A percentile compares a stretch with the other conserved stretches of the same genome.
Conservation (phyloP, 2,888 invertebrate species). For the Stegana nigrithorax region DNA sequence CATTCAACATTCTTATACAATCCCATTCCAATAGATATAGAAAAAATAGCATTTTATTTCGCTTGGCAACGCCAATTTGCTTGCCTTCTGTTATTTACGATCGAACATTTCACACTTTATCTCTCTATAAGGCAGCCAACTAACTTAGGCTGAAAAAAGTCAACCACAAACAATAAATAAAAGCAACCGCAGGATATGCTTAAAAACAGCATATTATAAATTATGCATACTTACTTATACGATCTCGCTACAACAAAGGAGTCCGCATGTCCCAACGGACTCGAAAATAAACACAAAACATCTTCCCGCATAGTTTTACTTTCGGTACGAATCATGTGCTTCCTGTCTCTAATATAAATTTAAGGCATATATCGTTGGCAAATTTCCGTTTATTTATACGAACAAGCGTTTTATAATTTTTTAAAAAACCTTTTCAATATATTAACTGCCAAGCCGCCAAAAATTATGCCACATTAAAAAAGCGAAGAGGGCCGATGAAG, state of each 20-base stretch:
- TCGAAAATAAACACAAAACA: neutral
- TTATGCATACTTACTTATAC: neutral
- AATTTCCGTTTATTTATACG: slow-evolving; percentile 41
- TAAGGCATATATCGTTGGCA: slow-evolving; percentile 28
- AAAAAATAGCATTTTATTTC: too few relatives aligned
- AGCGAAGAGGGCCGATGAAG: neutral
- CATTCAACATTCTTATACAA: too few relatives aligned
- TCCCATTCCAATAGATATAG: too few relatives aligned
- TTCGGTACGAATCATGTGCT: neutral
- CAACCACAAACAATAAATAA: too few relatives aligned
- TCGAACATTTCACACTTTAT: neutral
- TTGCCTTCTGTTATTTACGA: too few relatives aligned
- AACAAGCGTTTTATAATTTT: slow-evolving; percentile 36
- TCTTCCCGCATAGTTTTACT: neutral
- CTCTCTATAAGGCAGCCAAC: neutral
- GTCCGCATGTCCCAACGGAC: neutral
- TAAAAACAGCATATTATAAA: neutral
- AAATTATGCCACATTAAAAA: slow-evolving; percentile 41
- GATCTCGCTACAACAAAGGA: neutral
- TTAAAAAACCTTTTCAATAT: slow-evolving; percentile 46
- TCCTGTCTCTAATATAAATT: slow-evolving; percentile 1
- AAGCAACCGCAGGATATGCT: neutral
- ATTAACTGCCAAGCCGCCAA: slow-evolving; percentile 47
- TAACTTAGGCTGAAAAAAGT: too few relatives aligned
- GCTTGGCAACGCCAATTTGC: too few relatives aligned